phyloP scores from a whole-genome alignment of 2,113 vertebrate species.

The Bettongia penicillata region DNA sequence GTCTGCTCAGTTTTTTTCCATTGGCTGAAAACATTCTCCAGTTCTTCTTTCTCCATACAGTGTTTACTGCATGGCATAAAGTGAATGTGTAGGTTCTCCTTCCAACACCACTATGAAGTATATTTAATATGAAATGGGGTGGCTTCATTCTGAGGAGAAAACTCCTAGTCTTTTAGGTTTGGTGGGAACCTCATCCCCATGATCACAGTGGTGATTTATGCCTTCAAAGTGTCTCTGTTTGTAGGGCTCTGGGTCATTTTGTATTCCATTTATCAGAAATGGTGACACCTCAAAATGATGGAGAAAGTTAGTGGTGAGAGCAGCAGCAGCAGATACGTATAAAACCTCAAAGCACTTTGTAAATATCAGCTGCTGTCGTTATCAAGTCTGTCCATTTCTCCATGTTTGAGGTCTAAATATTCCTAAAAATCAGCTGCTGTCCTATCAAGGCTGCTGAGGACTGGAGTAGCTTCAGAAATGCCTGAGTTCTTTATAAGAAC shows the following conservation, averaged over 20 bases:
- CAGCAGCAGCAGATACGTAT: too few relatives aligned
- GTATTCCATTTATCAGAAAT: neutral
- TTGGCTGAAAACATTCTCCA: neutral
- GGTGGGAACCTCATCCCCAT: neutral
- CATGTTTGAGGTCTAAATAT: neutral
- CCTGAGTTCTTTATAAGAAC: neutral
- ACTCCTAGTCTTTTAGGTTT: neutral
- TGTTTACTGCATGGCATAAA: neutral
- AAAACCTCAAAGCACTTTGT: neutral
- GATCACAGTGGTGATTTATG: neutral
- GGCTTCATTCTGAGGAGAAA: neutral
- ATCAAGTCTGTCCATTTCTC: neutral
- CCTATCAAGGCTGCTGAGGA: neutral
- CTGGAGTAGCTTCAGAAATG: neutral
- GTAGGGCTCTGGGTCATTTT: neutral
- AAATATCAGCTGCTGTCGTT: neutral
- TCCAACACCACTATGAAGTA: neutral
- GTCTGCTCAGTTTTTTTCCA: neutral
- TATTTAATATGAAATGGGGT: neutral
- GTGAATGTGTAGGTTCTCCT: neutral
- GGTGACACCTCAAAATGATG: neutral
- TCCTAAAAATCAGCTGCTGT: neutral
- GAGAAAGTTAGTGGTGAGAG: neutral
- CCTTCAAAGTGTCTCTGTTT: neutral
- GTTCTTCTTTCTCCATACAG: neutral